Evolutionary conservation across 2,888 invertebrate species (phyloP).

Genomic region (Tipula helvola): DNA sequence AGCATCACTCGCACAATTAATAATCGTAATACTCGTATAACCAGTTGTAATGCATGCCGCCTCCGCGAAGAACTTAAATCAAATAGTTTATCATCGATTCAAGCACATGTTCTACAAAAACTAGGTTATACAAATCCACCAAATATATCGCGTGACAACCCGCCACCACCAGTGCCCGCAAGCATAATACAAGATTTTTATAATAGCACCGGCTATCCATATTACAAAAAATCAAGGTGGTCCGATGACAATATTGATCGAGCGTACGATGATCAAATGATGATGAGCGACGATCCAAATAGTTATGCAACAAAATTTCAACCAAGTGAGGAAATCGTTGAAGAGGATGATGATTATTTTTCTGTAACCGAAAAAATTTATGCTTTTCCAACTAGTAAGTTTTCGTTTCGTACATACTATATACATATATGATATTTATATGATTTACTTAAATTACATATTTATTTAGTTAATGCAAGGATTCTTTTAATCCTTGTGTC

Average conservation of each 20-base stretch:
- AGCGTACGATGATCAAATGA: constrained; percentile 9
- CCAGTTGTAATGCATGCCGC: constrained; percentile 42
- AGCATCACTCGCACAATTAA: too few species aligned
- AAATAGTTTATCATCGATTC: constrained; percentile 48
- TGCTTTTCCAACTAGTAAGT: constrained; percentile 31
- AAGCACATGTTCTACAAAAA: constrained; percentile 49
- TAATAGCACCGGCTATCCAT: constrained; percentile 13
- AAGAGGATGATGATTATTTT: constrained; percentile 19
- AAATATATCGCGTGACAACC: constrained; percentile 39
- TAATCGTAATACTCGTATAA: constrained; percentile 8
- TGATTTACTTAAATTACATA: not conserved
- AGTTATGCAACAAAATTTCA: constrained; percentile 12
- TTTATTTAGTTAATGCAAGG: not conserved
- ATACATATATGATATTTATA: not conserved
- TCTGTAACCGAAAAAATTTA: constrained; percentile 31
- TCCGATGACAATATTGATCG: not conserved
- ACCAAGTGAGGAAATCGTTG: constrained; percentile 6
- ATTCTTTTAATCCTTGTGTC: not conserved
- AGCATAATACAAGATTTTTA: constrained; percentile 40
- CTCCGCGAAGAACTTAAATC: constrained; percentile 44
- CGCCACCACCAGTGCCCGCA: constrained; percentile 44
- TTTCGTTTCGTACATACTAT: not conserved
- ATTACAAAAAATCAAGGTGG: not conserved
- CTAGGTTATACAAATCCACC: constrained; percentile 49
- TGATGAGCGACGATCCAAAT: constrained; percentile 20